A percentile compares a stretch with the other conserved stretches of the same genome.
These are phyloP conservation scores for Monodelphis domestica DNA, from an alignment of 2,797 vertebrate species.

Conservation along the genomic window DNA sequence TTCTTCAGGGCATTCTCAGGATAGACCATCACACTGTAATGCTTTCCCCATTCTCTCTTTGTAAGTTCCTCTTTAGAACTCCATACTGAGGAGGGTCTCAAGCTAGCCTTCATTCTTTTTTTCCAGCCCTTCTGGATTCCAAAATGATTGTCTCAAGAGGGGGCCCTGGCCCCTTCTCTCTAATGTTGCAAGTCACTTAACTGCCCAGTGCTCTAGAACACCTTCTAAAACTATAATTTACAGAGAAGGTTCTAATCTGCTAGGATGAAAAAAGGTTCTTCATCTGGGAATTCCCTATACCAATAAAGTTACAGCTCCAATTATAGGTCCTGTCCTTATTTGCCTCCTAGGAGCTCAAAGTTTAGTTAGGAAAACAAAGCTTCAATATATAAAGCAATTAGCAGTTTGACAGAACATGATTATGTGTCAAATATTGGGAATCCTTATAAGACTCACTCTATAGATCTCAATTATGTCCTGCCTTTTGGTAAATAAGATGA, in stretches of 20 bases:
- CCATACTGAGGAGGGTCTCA: neutral
- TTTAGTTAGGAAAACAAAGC: neutral
- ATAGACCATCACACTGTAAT: neutral
- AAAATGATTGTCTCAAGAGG: neutral
- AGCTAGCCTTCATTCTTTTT: neutral
- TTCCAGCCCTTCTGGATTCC: neutral
- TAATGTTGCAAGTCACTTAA: neutral
- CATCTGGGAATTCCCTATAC: neutral
- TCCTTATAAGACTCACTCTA: neutral
- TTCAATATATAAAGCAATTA: neutral
- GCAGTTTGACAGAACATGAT: neutral
- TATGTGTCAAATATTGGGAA: neutral
- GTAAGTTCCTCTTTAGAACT: neutral
- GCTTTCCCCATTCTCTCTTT: neutral
- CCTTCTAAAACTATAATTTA: neutral
- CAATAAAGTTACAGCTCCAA: neutral
- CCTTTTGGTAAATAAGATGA: neutral
- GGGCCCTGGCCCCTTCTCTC: neutral
- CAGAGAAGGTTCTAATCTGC: neutral
- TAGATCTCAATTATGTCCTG: neutral
- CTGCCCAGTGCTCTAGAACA: neutral
- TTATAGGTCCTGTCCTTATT: neutral
- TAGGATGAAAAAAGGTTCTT: neutral
- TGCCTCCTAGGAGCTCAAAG: neutral
- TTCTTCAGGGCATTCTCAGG: neutral